Conservation (phyloP, 2,888 invertebrate genomes). For the Lycocerus yunnanus region DNA sequence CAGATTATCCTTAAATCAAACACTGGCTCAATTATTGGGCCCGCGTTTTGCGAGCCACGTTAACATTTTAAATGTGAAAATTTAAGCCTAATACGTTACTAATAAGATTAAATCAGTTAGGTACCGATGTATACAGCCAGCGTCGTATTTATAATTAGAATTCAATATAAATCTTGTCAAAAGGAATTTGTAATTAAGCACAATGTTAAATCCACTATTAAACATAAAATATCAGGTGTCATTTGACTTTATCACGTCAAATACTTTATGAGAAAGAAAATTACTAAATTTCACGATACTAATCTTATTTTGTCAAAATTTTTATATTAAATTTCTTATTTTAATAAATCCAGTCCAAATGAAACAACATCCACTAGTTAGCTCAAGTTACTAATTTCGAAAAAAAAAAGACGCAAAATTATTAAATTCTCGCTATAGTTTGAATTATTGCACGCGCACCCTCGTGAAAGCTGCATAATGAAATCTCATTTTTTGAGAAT, state of each 20-base stretch:
- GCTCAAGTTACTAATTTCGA: neutral
- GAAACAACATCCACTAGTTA: neutral
- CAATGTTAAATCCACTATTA: neutral
- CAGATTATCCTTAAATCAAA: conserved; percentile 35
- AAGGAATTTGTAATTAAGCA: conserved; percentile 1
- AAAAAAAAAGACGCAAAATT: neutral
- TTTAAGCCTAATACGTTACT: neutral
- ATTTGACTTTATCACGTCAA: neutral
- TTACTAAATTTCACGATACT: neutral
- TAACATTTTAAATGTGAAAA: neutral
- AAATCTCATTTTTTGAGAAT: neutral
- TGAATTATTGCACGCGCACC: neutral
- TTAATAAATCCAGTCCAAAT: neutral
- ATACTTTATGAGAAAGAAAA: neutral
- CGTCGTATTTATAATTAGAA: neutral
- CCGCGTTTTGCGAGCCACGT: neutral
- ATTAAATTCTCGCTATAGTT: neutral
- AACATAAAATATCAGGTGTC: conserved; percentile 1
- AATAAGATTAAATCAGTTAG: neutral
- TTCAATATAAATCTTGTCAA: conserved; percentile 1
- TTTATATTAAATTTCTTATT: neutral
- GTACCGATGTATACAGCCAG: neutral
- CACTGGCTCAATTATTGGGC: conserved; percentile 8
- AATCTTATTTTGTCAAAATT: neutral
- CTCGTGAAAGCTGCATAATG: neutral